Evolutionary conservation across 2,113 vertebrate species (phyloP), one percentile per base, ranked within the genome.

Genomic region (Cyprinodon brontotheroides): DNA sequence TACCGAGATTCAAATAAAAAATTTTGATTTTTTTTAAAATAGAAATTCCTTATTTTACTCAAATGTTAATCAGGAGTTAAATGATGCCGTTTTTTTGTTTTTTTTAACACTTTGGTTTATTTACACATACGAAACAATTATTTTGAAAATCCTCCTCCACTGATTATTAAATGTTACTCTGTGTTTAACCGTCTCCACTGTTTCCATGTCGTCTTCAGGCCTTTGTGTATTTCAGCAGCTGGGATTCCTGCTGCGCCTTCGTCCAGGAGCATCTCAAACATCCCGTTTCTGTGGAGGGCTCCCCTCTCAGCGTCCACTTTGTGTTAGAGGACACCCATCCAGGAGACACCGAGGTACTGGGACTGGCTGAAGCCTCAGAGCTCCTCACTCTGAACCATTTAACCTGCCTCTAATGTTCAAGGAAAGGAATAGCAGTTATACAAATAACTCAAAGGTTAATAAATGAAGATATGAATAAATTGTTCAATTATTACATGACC

Each of bases 221-320:
- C 3, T 88, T 88, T 37, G 39, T 88, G 11, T 41, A 70, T 36
- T 76, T 85, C 17, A 10, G 0, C 5, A 15, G 50, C 7, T 74
- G 59, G 71, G 3, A 4, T 0, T 5, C 22, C 1, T 85, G 80
- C 64, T 37, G 22, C 39, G 2, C 3, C 0, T 83, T 85, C 41
- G 14, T 29, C 12, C 3, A 1, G 9, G 7, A 22, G 12, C 22
- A 65, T 48, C 1, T 76, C 1, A 11, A 0, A 3, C 41, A 59
- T 1, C 39, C 50, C 0, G 0, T 69, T 4, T 38, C 1, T 11
- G 11, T 78, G 9, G 2, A 39, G 1, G 45, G 22, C 66, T 1
- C 0, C 3, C 1, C 1, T 2, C 57, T 88, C 14, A 29, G 0
- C 0, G 1, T 70, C 38, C 83, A 85, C 29, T 79, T 78, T 0